A percentile compares a stretch with the other conserved stretches of the same genome.
Conservation (phyloP, 2,113 vertebrate genomes). For the Rhynchopsitta pachyrhyncha region DNA sequence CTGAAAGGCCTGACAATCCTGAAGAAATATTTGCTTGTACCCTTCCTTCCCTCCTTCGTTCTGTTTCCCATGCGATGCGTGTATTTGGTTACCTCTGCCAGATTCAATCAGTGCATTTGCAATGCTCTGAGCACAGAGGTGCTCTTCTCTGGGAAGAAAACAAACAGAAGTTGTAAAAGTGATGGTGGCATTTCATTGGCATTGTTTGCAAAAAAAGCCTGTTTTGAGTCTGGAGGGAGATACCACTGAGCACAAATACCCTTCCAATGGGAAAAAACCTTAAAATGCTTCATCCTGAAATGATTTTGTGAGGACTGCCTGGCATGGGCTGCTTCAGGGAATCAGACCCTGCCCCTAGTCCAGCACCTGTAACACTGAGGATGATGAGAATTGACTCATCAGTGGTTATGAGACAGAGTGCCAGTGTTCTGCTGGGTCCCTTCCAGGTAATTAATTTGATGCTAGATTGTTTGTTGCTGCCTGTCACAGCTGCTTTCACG, state of each 20-base stretch:
- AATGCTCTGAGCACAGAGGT: neutral
- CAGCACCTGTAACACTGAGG: neutral
- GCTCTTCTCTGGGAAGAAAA: neutral
- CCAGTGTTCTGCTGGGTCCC: neutral
- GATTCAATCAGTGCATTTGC: neutral
- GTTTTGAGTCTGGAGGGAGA: neutral
- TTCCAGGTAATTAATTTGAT: constrained; percentile 3
- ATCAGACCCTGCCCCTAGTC: neutral
- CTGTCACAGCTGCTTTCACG: neutral
- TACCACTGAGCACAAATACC: neutral
- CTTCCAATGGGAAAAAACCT: neutral
- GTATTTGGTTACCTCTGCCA: neutral
- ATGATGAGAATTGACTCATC: neutral
- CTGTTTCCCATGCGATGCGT: neutral
- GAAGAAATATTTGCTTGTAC: neutral
- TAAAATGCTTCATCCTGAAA: neutral
- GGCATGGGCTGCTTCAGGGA: neutral
- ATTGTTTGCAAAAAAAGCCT: neutral
- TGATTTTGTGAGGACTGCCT: neutral
- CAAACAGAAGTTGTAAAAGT: neutral
- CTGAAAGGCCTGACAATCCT: constrained; percentile 38
- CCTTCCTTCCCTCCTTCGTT: neutral
- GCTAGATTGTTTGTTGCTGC: neutral
- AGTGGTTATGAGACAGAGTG: neutral
- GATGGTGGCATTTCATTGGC: neutral